A percentile compares a stretch with the other conserved stretches of the same genome.
Evolutionary conservation across 1,140 invertebrate species (phyloP).

Genomic region (Caenorhabditis inopinata): DNA sequence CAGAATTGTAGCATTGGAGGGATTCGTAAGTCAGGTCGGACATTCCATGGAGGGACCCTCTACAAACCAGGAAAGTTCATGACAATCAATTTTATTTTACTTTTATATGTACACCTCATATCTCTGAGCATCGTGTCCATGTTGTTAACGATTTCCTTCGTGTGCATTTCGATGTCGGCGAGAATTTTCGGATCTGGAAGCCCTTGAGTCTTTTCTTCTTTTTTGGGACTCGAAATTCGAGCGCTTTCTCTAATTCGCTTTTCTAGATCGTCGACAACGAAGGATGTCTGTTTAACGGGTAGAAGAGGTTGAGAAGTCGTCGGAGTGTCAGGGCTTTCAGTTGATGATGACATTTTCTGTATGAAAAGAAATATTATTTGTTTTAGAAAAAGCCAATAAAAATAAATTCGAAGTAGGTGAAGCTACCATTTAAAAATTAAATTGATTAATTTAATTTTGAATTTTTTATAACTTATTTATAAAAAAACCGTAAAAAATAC

Average conservation of each 20-base stretch:
- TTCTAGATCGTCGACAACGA: slow-evolving; percentile 19
- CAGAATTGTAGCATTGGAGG: slow-evolving; percentile 44
- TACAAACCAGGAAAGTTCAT: background rate
- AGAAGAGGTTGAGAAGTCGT: background rate
- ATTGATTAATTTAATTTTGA: no score
- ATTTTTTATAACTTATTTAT: no score
- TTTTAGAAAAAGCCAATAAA: background rate
- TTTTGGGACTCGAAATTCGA: background rate
- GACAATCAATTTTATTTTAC: background rate
- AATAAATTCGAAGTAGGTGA: no score
- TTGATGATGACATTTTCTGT: background rate
- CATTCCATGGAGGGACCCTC: slow-evolving; percentile 48
- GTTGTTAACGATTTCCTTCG: slow-evolving; percentile 38
- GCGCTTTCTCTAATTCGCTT: slow-evolving; percentile 21
- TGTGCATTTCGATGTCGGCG: slow-evolving; percentile 28
- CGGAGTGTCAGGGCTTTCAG: background rate
- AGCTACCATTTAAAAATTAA: no score
- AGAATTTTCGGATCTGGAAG: slow-evolving; percentile 37
- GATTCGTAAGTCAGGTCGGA: slow-evolving; percentile 45
- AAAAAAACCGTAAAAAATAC: no score
- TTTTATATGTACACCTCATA: background rate
- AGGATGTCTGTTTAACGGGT: background rate
- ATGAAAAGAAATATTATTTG: background rate
- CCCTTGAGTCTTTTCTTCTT: no score
- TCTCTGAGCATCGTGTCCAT: slow-evolving; percentile 42